These are phyloP conservation scores for Macropis europaea DNA, from an alignment of 2,888 invertebrate genomes.

Conservation along the genomic window DNA sequence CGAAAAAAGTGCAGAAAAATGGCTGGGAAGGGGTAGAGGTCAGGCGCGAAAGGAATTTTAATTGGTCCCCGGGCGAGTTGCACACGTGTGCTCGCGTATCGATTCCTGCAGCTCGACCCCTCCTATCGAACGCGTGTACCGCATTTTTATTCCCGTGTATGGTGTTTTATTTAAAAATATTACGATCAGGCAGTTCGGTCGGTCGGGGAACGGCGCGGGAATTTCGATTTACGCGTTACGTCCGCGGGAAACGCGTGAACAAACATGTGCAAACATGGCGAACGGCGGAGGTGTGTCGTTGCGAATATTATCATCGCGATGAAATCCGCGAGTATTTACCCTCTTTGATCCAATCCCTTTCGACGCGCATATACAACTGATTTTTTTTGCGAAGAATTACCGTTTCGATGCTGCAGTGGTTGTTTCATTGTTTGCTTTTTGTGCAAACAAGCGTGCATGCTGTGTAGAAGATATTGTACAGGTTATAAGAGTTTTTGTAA, in stretches of 20 bases:
- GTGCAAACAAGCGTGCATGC: no score
- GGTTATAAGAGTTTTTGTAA: no score
- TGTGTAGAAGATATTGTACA: no score
- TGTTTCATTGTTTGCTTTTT: no score
- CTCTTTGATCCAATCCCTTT: neutral
- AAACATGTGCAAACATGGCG: neutral
- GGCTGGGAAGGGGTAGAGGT: neutral
- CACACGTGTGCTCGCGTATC: conserved; percentile 10
- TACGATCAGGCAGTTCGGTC: neutral
- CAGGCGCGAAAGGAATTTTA: conserved; percentile 58
- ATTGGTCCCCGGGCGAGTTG: conserved; percentile 58
- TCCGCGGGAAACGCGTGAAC: neutral
- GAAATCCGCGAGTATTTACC: conserved; percentile 8
- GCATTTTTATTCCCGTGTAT: conserved; percentile 4
- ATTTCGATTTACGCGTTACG: neutral
- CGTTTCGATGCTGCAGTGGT: no score
- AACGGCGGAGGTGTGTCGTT: neutral
- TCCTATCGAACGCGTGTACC: conserved; percentile 1
- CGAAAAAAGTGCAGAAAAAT: conserved; percentile 41
- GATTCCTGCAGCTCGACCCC: conserved; percentile 1
- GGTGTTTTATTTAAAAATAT: conserved; percentile 25
- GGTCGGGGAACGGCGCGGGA: neutral
- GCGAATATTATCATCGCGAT: conserved; percentile 3
- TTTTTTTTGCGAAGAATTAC: no score
- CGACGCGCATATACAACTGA: no score